phyloP scores from a whole-genome alignment of 2,113 vertebrate genomes.

The Stigmatopora nigra region DNA sequence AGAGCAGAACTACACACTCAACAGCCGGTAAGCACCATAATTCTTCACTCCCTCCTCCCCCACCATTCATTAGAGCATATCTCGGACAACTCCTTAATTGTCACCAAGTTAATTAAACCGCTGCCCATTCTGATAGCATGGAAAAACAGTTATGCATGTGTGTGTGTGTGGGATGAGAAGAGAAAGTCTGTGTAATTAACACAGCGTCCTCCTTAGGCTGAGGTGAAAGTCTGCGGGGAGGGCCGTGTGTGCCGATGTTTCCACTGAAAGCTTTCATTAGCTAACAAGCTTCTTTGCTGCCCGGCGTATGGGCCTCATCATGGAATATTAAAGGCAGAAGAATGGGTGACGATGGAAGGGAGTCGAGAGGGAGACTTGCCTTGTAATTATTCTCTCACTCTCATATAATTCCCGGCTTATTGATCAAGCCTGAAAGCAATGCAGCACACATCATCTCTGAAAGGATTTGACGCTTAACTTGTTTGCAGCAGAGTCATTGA shows the following conservation, averaged over 20 bases:
- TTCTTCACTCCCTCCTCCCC: constrained; percentile 19
- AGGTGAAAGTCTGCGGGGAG: constrained; percentile 49
- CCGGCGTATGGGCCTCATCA: constrained; percentile 48
- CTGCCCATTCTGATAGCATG: constrained; percentile 54
- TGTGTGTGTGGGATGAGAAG: constrained; percentile 5
- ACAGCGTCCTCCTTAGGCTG: constrained; percentile 50
- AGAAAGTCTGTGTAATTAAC: constrained; percentile 56
- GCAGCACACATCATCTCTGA: constrained; percentile 24
- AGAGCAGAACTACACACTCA: constrained; percentile 81
- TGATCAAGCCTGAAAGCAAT: constrained; percentile 35
- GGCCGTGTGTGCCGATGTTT: constrained; percentile 8
- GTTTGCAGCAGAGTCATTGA: neutral
- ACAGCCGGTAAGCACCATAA: constrained; percentile 74
- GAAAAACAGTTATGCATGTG: constrained; percentile 38
- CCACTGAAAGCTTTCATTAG: constrained; percentile 48
- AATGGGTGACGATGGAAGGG: constrained; percentile 10
- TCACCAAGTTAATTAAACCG: constrained; percentile 69
- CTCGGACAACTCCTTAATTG: constrained; percentile 62
- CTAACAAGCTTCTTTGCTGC: constrained; percentile 39
- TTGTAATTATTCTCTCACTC: constrained; percentile 30
- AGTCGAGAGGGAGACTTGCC: constrained; percentile 6
- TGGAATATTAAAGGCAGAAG: constrained; percentile 49
- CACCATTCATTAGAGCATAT: constrained; percentile 51
- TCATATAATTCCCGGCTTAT: constrained; percentile 34
- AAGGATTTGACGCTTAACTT: neutral